Evolutionary conservation across 2,888 invertebrate genomes (phyloP).

Genomic region (Dicyrtomina minuta): DNA sequence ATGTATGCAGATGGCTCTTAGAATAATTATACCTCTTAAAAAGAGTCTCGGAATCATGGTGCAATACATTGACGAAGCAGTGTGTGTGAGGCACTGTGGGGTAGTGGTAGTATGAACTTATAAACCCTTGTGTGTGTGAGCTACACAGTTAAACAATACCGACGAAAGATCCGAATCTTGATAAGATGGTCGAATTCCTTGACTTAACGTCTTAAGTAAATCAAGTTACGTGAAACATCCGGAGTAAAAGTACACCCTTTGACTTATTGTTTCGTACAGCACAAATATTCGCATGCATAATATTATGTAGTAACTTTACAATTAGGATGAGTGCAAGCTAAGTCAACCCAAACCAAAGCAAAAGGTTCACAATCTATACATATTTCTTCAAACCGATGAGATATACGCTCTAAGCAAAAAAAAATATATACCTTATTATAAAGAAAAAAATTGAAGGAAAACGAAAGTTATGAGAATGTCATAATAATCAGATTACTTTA

Average conservation of each 20-base stretch:
- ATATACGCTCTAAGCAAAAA: no score
- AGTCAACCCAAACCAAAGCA: no score
- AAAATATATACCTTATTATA: background rate
- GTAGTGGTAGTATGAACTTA: background rate
- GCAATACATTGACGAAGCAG: no score
- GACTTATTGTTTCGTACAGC: no score
- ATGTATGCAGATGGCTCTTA: no score
- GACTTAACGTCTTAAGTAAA: background rate
- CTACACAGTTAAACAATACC: constrained; percentile 26
- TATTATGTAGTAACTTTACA: no score
- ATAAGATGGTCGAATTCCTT: constrained; percentile 26
- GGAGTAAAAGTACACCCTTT: constrained; percentile 10
- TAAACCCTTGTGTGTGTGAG: background rate
- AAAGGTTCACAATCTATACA: no score
- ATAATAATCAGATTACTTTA: constrained; percentile 20
- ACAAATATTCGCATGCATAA: no score
- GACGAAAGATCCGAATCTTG: constrained; percentile 24
- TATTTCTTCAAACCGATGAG: no score
- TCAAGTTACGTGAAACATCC: constrained; percentile 17
- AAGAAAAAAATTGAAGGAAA: background rate
- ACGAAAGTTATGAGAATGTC: constrained; percentile 29
- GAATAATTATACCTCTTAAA: background rate
- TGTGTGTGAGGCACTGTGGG: background rate
- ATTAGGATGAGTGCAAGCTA: no score
- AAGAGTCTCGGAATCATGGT: background rate